Evolutionary conservation across 2,888 invertebrate genomes (phyloP).

Genomic region (Lamellibrachia columna): DNA sequence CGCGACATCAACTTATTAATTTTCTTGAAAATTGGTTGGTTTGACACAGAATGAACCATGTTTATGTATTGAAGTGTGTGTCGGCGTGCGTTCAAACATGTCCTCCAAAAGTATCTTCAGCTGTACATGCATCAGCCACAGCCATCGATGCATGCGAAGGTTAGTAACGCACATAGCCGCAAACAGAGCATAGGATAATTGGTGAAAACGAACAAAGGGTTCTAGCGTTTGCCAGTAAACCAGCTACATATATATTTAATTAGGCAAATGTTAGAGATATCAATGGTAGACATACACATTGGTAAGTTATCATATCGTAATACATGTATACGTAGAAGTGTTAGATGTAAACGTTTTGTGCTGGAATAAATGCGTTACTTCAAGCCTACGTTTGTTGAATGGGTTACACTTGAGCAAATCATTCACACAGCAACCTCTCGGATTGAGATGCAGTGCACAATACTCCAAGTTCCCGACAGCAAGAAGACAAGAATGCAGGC

Average conservation of each 20-base stretch:
- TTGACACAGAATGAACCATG: no score
- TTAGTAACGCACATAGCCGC: background rate
- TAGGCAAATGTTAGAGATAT: background rate
- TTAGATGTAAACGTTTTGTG: background rate
- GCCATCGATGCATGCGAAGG: background rate
- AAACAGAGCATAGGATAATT: background rate
- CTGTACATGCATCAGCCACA: no score
- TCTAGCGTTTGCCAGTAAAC: background rate
- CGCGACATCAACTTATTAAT: no score
- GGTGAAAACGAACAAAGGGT: background rate
- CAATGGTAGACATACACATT: background rate
- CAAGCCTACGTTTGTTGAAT: background rate
- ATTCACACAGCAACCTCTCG: background rate
- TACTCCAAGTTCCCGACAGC: background rate
- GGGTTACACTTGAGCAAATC: background rate
- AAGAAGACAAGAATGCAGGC: background rate
- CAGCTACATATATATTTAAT: conserved; percentile 16
- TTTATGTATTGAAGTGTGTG: background rate
- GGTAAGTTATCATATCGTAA: background rate
- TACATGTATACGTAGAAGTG: background rate
- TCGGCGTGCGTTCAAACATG: background rate
- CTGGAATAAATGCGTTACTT: background rate
- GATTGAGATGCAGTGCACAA: background rate
- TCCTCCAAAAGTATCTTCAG: background rate
- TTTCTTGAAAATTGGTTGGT: no score